Evolutionary conservation across 2,797 vertebrate genomes (phyloP), one percentile per base, ranked within the genome.

Genomic region (Mus minutoides): DNA sequence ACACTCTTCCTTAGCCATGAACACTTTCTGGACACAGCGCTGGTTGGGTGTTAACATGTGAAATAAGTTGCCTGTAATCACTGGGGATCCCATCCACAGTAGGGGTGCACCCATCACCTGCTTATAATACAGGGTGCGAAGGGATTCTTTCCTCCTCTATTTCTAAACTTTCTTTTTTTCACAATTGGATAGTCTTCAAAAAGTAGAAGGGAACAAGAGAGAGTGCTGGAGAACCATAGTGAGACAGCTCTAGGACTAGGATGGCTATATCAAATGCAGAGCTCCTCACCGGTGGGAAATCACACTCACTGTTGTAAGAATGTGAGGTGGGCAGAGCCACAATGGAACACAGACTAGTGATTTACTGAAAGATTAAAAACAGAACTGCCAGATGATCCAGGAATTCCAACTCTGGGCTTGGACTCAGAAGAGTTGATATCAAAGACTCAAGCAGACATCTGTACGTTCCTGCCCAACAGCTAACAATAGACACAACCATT

Each of bases 361-460:
- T n/a, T 93, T 40, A 49, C 22, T 52, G 73, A 90, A 82, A 92
- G 64, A 73, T 89, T 84, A 40, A 78, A 91, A 94, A 73, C 26
- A 88, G 19, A 94, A 84, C 24, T 69, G 76, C 3, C 8, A 34
- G 12, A 56, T n/a, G 16, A 75, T 13, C n/a, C 31, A 90, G 29
- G 40, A 94, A 64, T 73, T 56, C 56, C 8, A 60, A 31, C 73
- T 94, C 60, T 92, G 56, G 29, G n/a, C 49, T 60, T 64, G 62
- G 14, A 37, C 62, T 49, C 52, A 22, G 56, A 90, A 85, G 40
- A 83, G n/a, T 2, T 79, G 19, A 92, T 92, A 79, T 40, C 31
- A 82, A n/a, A 86, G 60, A 62, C 31, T 87, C 14, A 56, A 16
- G 64, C 60, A 69, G 37, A 31, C 17, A 85, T 69, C 12, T 77